These are phyloP conservation scores for Gari tellinella DNA, from an alignment of 2,888 invertebrate genomes.

Conservation along the genomic window DNA sequence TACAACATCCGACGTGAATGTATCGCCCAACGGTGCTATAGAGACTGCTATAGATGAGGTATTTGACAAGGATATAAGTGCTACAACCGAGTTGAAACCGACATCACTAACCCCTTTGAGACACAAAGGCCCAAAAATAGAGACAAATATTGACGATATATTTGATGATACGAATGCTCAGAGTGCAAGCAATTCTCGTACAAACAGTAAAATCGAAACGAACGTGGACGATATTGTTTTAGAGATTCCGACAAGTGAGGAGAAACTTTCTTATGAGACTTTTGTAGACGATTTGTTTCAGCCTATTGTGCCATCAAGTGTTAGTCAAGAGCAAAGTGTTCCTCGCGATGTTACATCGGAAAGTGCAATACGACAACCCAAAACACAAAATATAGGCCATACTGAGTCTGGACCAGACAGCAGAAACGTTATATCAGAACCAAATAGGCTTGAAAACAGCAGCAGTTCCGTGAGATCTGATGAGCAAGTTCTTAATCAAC, in stretches of 20 bases:
- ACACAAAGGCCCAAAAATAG: conserved; percentile 1
- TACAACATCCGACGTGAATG: too few species aligned
- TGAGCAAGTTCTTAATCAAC: too few species aligned
- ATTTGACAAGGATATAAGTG: background rate
- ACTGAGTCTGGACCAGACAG: background rate
- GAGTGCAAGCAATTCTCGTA: background rate
- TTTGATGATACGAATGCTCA: conserved; percentile 7
- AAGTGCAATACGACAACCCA: conserved; percentile 20
- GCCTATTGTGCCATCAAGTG: conserved; percentile 14
- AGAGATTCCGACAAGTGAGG: background rate
- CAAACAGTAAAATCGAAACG: conserved; percentile 25
- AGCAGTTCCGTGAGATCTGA: too few species aligned
- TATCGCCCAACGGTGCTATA: background rate
- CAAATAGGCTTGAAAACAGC: too few species aligned
- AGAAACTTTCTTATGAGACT: conserved; percentile 43
- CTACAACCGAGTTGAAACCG: conserved; percentile 37
- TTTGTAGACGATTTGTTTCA: conserved; percentile 50
- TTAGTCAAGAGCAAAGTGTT: conserved; percentile 11
- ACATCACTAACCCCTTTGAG: conserved; percentile 30
- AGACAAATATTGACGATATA: conserved; percentile 31
- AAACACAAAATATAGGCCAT: background rate
- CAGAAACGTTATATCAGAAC: too few species aligned
- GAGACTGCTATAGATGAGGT: conserved; percentile 1
- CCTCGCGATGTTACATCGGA: conserved; percentile 22
- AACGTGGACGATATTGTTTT: conserved; percentile 35